Evolutionary conservation across 1,140 invertebrate species (phyloP), one percentile per base, ranked within the genome.

Genomic region (Drosophila lini): DNA sequence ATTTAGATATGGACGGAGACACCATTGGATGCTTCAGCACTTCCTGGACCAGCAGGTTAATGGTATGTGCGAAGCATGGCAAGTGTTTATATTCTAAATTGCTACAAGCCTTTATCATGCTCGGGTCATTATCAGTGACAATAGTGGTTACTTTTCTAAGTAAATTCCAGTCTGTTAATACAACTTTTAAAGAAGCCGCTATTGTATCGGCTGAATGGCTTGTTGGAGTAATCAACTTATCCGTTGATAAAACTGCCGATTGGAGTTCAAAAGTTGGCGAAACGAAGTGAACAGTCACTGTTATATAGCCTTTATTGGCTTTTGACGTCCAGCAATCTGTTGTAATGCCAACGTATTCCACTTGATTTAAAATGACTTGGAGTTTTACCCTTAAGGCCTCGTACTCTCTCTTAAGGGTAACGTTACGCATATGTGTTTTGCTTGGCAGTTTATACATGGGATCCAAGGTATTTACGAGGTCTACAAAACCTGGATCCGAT

Each of bases 11-110:
- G 38, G 15, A n/a, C 9, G 38, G 15, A n/a, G 38, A n/a, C 15
- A 41, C 38, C 38, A 34, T 10, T 10, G 32, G 32, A 3, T 34
- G 32, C 32, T 34, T 34, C 10, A 34, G 32, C 8, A n/a, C 15
- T 41, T 41, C 38, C 38, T 41, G 38, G n/a, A 41, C 38, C 15
- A 41, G 38, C 15, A 41, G 38, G 38, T 41, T 41, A 41, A 41
- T 41, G 2, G 38, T 41, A 41, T 41, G 15, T 10, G 32, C 32
- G 9, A 34, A 34, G 32, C 15, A 41, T n/a, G 38, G 38, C 15
- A 41, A 40, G 38, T 40, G 38, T 15, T 40, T 40, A 3, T 6
- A 40, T 15, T 40, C 38, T 3, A 40, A 40, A n/a, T n/a, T n/a
- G 3, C 38, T 2, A 3, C 38, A 41, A 11, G 38, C 38, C 15